A percentile compares a stretch with the other conserved stretches of the same genome.
Conservation (phyloP, 1,140 invertebrate species). For the Euwallacea fornicatus region DNA sequence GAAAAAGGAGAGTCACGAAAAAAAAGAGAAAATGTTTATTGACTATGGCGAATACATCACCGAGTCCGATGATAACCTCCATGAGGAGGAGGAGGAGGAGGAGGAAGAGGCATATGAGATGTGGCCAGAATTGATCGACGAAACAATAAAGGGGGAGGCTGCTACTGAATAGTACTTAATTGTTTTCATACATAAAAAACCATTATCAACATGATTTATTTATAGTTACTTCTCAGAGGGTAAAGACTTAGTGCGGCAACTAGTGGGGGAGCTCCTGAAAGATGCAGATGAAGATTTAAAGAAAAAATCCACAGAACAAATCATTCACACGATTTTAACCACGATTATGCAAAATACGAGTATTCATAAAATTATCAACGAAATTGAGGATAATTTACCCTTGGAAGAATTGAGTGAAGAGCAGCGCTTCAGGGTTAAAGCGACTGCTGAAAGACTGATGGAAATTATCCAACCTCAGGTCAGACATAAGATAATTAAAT, state of each 20-base stretch:
- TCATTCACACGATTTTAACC: constrained; percentile 37
- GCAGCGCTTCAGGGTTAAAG: constrained; percentile 38
- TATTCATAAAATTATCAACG: constrained; percentile 39
- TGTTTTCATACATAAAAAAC: constrained; percentile 5
- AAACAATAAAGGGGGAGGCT: too few relatives aligned
- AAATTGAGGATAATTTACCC: constrained; percentile 41
- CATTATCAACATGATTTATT: constrained; percentile 4
- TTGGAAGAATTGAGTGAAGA: constrained; percentile 40
- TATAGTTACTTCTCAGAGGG: constrained; percentile 38
- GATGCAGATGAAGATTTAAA: constrained; percentile 37
- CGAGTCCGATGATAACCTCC: constrained; percentile 20
- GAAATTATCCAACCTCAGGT: constrained; percentile 32
- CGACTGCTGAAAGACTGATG: constrained; percentile 33
- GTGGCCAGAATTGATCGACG: neutral
- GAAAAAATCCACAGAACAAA: constrained; percentile 29
- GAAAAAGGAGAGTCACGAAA: neutral
- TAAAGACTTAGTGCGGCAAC: constrained; percentile 40
- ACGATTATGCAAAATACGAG: constrained; percentile 36
- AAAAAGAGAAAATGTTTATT: constrained; percentile 18
- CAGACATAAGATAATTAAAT: neutral
- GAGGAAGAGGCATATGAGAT: constrained; percentile 15
- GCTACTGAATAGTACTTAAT: constrained; percentile 25
- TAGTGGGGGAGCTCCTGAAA: constrained; percentile 40
- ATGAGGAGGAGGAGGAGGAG: constrained; percentile 27
- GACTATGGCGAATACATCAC: constrained; percentile 36